Evolutionary conservation across 1,140 invertebrate genomes (phyloP).

Genomic region (Conus ventricosus): DNA sequence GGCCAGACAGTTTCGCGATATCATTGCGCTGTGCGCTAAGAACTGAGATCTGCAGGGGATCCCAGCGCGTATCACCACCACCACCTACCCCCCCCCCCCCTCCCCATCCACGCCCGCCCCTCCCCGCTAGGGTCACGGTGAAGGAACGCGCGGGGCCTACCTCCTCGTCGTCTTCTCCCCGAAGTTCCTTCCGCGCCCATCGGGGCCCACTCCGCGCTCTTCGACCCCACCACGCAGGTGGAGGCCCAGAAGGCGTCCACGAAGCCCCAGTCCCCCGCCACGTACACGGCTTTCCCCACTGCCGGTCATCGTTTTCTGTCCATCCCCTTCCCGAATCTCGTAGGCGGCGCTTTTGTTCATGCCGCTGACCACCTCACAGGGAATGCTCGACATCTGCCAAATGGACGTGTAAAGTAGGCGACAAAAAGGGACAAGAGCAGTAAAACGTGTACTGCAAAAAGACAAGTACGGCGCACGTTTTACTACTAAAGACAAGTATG

Average conservation of each 20-base stretch:
- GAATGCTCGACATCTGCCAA: slow-evolving; percentile 65
- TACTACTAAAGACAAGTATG: no score
- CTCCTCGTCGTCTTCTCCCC: slow-evolving; percentile 61
- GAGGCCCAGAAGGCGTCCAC: slow-evolving; percentile 71
- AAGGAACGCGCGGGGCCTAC: not conserved
- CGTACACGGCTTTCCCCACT: slow-evolving; percentile 73
- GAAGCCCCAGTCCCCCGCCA: slow-evolving; percentile 68
- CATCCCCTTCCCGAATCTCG: slow-evolving; percentile 61
- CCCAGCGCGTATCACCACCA: no score
- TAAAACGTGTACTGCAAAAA: no score
- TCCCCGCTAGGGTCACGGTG: not conserved
- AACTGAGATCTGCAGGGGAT: no score
- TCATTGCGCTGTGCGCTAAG: no score
- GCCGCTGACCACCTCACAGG: slow-evolving; percentile 69
- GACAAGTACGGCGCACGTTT: no score
- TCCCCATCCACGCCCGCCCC: no score
- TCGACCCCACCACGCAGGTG: slow-evolving; percentile 64
- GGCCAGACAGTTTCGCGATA: no score
- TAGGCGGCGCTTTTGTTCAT: slow-evolving; percentile 73
- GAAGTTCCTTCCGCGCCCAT: slow-evolving; percentile 65
- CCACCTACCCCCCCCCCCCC: no score
- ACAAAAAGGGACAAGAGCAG: no score
- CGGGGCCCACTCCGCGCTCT: slow-evolving; percentile 65
- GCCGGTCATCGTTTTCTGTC: slow-evolving; percentile 64
- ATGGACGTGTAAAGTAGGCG: not conserved